These are phyloP conservation scores for Chaetops frenatus DNA, from an alignment of 2,113 vertebrate genomes.

Conservation along the genomic window DNA sequence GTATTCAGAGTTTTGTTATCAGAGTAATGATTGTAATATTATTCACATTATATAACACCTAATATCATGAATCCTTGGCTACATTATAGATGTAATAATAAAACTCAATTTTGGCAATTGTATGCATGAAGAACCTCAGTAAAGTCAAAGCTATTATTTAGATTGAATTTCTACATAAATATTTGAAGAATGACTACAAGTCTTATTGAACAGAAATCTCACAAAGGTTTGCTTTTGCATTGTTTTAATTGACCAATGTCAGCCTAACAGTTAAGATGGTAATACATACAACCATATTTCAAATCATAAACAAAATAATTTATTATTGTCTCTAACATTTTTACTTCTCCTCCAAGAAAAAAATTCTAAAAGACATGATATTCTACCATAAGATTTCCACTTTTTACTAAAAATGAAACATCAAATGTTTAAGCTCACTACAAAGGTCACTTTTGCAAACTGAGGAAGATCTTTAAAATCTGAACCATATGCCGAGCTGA, in stretches of 20 bases:
- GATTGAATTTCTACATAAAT: neutral
- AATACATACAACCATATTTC: neutral
- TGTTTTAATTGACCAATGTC: neutral
- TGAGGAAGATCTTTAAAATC: neutral
- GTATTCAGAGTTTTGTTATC: neutral
- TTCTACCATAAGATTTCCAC: neutral
- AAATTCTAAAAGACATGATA: neutral
- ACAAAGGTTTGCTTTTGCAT: neutral
- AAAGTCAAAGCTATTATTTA: neutral
- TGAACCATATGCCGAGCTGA: accelerated
- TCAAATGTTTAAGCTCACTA: neutral
- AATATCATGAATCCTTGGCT: neutral
- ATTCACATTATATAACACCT: neutral
- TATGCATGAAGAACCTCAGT: neutral
- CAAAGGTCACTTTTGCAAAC: neutral
- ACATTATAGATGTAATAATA: neutral
- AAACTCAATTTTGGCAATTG: neutral
- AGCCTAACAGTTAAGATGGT: neutral
- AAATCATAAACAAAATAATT: neutral
- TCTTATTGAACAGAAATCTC: neutral
- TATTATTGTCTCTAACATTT: neutral
- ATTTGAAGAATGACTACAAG: neutral
- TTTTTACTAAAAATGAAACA: neutral
- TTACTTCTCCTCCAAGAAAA: neutral
- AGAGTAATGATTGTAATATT: neutral